Evolutionary conservation across 2,888 invertebrate species (phyloP).

Genomic region (Parascotia fuliginaria): DNA sequence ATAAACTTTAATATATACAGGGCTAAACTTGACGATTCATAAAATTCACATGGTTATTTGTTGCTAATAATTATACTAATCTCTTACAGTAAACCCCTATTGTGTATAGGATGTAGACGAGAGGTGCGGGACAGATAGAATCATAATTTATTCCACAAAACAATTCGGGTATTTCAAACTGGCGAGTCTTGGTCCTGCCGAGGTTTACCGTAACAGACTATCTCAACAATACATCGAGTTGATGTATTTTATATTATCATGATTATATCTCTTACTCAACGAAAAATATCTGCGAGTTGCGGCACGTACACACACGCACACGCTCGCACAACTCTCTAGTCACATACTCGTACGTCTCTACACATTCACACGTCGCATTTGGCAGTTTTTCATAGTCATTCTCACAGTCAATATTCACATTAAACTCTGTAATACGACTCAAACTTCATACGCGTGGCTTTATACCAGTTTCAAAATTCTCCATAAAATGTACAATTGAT

Average conservation of each 20-base stretch:
- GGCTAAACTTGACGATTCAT: slow-evolving; percentile 79
- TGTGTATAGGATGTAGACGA: slow-evolving; percentile 60
- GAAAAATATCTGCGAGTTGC: slow-evolving; percentile 63
- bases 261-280: slow-evolving; percentile 78
- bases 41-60: slow-evolving; percentile 74
- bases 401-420: slow-evolving; percentile 78
- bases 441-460: slow-evolving; percentile 29
- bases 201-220: slow-evolving; percentile 69
- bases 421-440: slow-evolving; percentile 60
- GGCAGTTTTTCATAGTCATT: slow-evolving; percentile 78
- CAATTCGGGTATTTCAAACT: slow-evolving; percentile 53
- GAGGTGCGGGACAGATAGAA: slow-evolving; percentile 57
- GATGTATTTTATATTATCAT: slow-evolving; percentile 79
- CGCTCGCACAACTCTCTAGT: slow-evolving; percentile 15
- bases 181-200: slow-evolving; percentile 68
- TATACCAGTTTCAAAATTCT: slow-evolving; percentile 34
- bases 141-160: slow-evolving; percentile 52
- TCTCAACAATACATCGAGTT: slow-evolving; percentile 72
- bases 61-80: slow-evolving; percentile 63
- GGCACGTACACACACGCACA: slow-evolving; percentile 42
- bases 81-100: slow-evolving; percentile 70
- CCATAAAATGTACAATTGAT: slow-evolving; percentile 50
- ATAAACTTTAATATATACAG: slow-evolving; percentile 81
- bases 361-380: slow-evolving; percentile 68
- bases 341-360: slow-evolving; percentile 31